phyloP scores from a whole-genome alignment of 2,888 invertebrate genomes.

The Ametastegia equiseti region DNA sequence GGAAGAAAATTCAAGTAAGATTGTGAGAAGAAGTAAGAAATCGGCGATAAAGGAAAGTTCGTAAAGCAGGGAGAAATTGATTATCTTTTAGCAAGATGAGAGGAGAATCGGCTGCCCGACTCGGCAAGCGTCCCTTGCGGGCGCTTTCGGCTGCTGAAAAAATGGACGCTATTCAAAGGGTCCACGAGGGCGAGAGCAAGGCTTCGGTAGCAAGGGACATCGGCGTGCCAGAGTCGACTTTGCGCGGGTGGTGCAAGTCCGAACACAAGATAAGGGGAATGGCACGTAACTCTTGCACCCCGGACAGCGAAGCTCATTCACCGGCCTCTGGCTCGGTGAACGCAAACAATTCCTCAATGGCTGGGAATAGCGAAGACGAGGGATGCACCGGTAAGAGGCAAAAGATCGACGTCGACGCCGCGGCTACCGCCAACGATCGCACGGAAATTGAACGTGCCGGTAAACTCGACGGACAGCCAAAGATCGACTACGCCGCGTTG shows the following conservation, averaged over 20 bases:
- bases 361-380: conserved; percentile 64
- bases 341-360: conserved; percentile 54
- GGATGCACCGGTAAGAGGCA: conserved; percentile 62
- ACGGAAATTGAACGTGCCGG: conserved; percentile 50
- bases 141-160: conserved; percentile 88
- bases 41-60: conserved; percentile 70
- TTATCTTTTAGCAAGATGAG: conserved; percentile 74
- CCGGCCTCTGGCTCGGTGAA: conserved; percentile 67
- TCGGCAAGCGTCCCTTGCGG: conserved; percentile 87
- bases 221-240: conserved; percentile 91
- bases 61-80: conserved; percentile 55
- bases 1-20: no score
- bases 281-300: conserved; percentile 83
- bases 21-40: no score
- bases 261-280: conserved; percentile 87
- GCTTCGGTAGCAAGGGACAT: conserved; percentile 91
- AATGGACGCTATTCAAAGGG: conserved; percentile 88
- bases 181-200: conserved; percentile 91
- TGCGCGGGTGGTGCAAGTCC: conserved; percentile 93
- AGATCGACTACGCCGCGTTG: conserved; percentile 64
- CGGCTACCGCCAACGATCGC: conserved; percentile 47
- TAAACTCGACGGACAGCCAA: conserved; percentile 53
- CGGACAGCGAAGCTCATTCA: conserved; percentile 78
- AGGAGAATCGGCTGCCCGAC: conserved; percentile 79
- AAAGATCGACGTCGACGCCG: conserved; percentile 58